Evolutionary conservation across 2,888 invertebrate species (phyloP), one percentile per base, ranked within the genome.

Genomic region (Drosophila pseudotalamancana): DNA sequence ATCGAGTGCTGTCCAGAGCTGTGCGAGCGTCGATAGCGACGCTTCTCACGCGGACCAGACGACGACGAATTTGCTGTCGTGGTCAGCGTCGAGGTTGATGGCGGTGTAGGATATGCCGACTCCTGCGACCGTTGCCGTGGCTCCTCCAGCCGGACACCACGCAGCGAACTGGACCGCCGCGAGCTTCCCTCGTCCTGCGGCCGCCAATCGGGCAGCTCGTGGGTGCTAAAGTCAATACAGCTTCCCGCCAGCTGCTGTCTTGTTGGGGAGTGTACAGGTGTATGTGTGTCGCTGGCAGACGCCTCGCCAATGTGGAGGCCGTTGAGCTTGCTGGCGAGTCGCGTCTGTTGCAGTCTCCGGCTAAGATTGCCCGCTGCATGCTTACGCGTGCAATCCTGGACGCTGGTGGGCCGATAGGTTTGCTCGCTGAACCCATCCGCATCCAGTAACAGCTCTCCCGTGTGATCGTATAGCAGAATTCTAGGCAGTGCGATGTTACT

Each of bases 401-500:
- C 23, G 9, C 60, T 34, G 6, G 55, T 11, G 6, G 79, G 61
- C 9, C 70, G 74, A 60, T 83, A 89, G 19, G 84, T 84, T 34
- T 68, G 83, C 67, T 87, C 91, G 19, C 45, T 88, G 77, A 35
- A 92, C 77, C 87, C 78, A 16, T 83, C 72, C 3, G 88, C 89
- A 53, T 93, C 92, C 1, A 92, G 90, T 12, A 93, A 78, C 21
- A 93, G 88, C 45, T 91, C 84, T 12, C 93, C 93, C 64, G 91
- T 92, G 53, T 92, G 91, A 75, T 93, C 92, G 76, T 92, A 93
- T 6, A 94, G 89, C 69, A 93, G 90, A 18, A 94, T 93, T 5
- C 92, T 90, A 3, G 93, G 93, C 73, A 93, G 84, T 23, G 91
- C 88, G 54, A 94, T 93, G 73, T 92, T 92, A 23, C 93, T 92